Base-by-base conservation (phyloP, 2,797 vertebrate species). In the Spinibarbus caldwelli region DNA sequence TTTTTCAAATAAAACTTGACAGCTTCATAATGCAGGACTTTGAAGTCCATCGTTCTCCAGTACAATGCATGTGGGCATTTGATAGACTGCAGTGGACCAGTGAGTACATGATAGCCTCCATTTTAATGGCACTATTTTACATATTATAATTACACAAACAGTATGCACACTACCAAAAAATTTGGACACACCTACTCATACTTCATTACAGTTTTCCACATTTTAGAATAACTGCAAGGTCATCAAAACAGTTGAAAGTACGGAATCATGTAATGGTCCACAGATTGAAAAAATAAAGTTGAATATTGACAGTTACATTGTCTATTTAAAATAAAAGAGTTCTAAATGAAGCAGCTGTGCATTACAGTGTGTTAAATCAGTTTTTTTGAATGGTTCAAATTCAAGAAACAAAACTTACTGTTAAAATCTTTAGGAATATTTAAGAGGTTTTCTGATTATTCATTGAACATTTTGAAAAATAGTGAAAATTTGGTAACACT, bases 21-120 rank as follows among this genome's bases (percentile, higher is more conserved):
- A n/a, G 49, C 34, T 78, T 29, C 23, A 59, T 59, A 78, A 78
- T 78, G 52, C 75, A 26, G 21, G 34, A 38, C 31, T 77, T 41
- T 0, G 0, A 1, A 5, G 52, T 26, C 52, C 23, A 41, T 14
- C 1, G 21, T 34, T 77, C 34, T 41, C 19, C 34, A 4, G 36
- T 14, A 57, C 29, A 52, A 21, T 64, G 26, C 14, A 64, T 31
- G 26, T 64, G 59, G 59, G 26, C 26, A 29, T 73, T 29, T 29
- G 4, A 2, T 47, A 72, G 41, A 72, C n/a, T 11, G 10, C 41
- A 29, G 70, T 5, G 10, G 43, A 26, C 21, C 31, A n/a, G 31
- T 6, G 31, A 77, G 31, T 21, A 36, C 14, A 76, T 15, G 57
- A 38, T 38, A 23, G 6, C 47, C 19, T 52, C 19, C 2, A 23